Conservation (phyloP, 2,888 invertebrate genomes). For the Lomographa bimaculata region DNA sequence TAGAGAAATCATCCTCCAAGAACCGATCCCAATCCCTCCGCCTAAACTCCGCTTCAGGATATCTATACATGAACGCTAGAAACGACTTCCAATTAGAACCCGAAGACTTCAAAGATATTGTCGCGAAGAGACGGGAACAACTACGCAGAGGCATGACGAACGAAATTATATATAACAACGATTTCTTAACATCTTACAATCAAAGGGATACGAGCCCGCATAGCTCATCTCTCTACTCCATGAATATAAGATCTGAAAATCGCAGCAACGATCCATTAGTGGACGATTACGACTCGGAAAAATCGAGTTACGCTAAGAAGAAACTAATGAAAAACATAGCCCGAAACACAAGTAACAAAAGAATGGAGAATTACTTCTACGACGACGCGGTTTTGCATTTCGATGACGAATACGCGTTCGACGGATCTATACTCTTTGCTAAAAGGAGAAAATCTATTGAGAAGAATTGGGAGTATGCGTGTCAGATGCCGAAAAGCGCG, state of each 20-base stretch:
- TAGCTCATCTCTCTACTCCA: constrained; percentile 68
- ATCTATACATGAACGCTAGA: constrained; percentile 78
- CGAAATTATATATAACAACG: constrained; percentile 61
- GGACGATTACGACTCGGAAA: constrained; percentile 76
- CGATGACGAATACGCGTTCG: constrained; percentile 77
- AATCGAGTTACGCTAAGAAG: constrained; percentile 73
- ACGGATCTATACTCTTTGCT: constrained; percentile 74
- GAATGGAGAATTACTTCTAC: constrained; percentile 74
- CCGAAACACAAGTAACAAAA: constrained; percentile 60
- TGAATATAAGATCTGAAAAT: constrained; percentile 66
- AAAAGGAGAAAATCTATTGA: constrained; percentile 77
- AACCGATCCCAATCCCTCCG: constrained; percentile 69
- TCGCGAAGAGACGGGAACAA: constrained; percentile 71
- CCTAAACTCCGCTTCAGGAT: constrained; percentile 77
- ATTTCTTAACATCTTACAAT: constrained; percentile 57
- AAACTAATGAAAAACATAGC: constrained; percentile 76
- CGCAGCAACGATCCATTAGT: constrained; percentile 74
- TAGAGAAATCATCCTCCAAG: constrained; percentile 67
- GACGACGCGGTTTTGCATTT: constrained; percentile 76
- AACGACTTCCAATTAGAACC: constrained; percentile 78
- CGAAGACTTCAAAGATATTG: constrained; percentile 74
- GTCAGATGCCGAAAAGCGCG: constrained; percentile 57
- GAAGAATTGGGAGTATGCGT: constrained; percentile 61
- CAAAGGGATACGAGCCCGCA: constrained; percentile 62
- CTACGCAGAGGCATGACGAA: constrained; percentile 70